phyloP scores from a whole-genome alignment of 2,888 invertebrate species.

The Amphimallon solstitiale region DNA sequence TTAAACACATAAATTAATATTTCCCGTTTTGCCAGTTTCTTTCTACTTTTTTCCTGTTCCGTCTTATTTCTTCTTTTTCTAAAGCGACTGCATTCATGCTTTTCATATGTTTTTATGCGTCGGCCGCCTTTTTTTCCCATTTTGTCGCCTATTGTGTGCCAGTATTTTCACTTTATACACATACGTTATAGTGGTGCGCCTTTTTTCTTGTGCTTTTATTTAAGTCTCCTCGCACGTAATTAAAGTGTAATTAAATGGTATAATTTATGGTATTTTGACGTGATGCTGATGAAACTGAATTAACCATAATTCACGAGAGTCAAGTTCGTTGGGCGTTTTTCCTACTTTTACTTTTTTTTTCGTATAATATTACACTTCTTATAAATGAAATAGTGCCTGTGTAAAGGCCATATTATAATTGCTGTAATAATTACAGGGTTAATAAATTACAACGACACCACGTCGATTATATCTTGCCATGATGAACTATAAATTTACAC shows the following conservation, averaged over 20 bases:
- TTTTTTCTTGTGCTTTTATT: background rate
- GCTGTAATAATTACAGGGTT: background rate
- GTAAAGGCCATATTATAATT: background rate
- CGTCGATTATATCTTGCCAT: too few relatives aligned
- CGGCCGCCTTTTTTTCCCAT: too few relatives aligned
- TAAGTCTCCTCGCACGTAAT: background rate
- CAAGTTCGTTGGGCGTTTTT: background rate
- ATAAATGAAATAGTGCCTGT: too few relatives aligned
- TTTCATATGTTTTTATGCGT: too few relatives aligned
- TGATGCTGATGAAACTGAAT: background rate
- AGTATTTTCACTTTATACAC: background rate
- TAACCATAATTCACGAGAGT: background rate
- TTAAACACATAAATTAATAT: slow-evolving; percentile 8
- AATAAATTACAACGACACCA: too few relatives aligned
- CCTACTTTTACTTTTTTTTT: background rate
- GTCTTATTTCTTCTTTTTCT: too few relatives aligned
- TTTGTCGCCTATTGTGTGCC: background rate
- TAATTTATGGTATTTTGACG: slow-evolving; percentile 1
- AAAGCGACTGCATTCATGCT: too few relatives aligned
- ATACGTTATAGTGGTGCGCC: too few relatives aligned
- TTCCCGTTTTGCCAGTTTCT: background rate
- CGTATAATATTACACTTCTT: background rate
- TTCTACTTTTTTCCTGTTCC: background rate
- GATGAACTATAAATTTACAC: too few relatives aligned
- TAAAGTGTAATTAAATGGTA: slow-evolving; percentile 1